Evolutionary conservation across 2,888 invertebrate species (phyloP), one percentile per base, ranked within the genome.

Genomic region (Phortica okadai): DNA sequence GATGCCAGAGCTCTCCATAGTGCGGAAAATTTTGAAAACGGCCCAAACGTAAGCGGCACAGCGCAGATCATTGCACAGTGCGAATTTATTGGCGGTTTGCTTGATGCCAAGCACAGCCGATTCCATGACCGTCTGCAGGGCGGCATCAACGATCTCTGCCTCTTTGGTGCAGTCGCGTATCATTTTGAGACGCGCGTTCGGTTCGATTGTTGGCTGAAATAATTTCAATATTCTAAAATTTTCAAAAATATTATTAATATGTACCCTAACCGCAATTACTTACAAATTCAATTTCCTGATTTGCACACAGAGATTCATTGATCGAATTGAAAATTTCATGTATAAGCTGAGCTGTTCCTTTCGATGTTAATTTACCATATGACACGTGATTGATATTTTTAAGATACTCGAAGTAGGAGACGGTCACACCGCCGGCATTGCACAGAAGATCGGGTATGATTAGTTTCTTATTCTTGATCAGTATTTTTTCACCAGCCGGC

Each of bases 141-240:
- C 99, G 81, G 98, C 98, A 93, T 99, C 98, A n/a, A 99, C 99
- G 87, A 99, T 99, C 90, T 99, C 99, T 89, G 99, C 98, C 92
- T 99, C 99, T 73, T 97, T 98, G 79, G 99, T 90, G 73, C 91
- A 91, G 66, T 90, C 87, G 0, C 87, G 83, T 1, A 91, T 85
- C 45, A 59, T 74, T 56, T 76, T 77, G 0, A 90, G 82, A 0
- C 73, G 75, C 5, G 77, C 21, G 56, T 90, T 90, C 0, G 89
- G 80, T 6, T 77, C 70, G 0, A 91, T 79, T 11, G 79, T n/a
- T 0, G 84, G 78, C 89, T 89, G 14, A 14, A 56, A 56, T 16
- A 11, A 56, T 1, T 8, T 6, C 7, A 56, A 56, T 16, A 56
- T 56, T 56, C 6, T 14, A 16, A 6, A 56, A 6, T 14, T 7